A percentile compares a stretch with the other conserved stretches of the same genome.
phyloP scores from a whole-genome alignment of 2,797 vertebrate genomes.

The Salarias fasciatus region DNA sequence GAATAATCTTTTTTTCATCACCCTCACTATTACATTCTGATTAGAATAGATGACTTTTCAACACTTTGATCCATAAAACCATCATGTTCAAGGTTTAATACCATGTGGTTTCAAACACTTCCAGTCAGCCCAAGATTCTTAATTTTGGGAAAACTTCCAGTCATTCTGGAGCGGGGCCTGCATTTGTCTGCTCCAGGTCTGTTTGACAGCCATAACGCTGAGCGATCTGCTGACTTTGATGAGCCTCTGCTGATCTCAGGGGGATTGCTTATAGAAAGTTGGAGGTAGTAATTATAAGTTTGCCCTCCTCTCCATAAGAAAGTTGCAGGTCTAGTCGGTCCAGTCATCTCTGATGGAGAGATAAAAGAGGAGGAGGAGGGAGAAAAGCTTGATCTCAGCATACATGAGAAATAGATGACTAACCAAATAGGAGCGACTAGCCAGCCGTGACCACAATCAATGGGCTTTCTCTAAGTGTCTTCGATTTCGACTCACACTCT shows the following conservation, averaged over 20 bases:
- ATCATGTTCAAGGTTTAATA: too few relatives aligned
- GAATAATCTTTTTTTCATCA: too few relatives aligned
- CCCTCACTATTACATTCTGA: too few relatives aligned
- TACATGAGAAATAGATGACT: constrained; percentile 86
- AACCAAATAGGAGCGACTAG: constrained; percentile 86
- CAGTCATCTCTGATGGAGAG: constrained; percentile 67
- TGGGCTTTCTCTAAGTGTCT: constrained; percentile 85
- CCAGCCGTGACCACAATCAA: constrained; percentile 86
- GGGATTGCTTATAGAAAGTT: constrained; percentile 41
- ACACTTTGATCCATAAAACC: too few relatives aligned
- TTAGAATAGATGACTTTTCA: too few relatives aligned
- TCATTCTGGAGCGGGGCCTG: not conserved
- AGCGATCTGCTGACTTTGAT: constrained; percentile 10
- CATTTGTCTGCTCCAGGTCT: not conserved
- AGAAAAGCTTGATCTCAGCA: constrained; percentile 83
- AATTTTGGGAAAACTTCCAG: too few relatives aligned
- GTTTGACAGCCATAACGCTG: not conserved
- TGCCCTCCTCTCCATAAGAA: constrained; percentile 32
- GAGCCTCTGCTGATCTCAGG: constrained; percentile 17
- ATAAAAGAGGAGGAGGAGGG: constrained; percentile 54
- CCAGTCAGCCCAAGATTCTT: too few relatives aligned
- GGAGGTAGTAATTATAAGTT: constrained; percentile 60
- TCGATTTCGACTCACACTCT: constrained; percentile 78
- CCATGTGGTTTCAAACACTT: too few relatives aligned
- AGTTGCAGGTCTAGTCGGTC: constrained; percentile 64